Evolutionary conservation across 1,140 invertebrate species (phyloP).

Genomic region (Physella acuta): DNA sequence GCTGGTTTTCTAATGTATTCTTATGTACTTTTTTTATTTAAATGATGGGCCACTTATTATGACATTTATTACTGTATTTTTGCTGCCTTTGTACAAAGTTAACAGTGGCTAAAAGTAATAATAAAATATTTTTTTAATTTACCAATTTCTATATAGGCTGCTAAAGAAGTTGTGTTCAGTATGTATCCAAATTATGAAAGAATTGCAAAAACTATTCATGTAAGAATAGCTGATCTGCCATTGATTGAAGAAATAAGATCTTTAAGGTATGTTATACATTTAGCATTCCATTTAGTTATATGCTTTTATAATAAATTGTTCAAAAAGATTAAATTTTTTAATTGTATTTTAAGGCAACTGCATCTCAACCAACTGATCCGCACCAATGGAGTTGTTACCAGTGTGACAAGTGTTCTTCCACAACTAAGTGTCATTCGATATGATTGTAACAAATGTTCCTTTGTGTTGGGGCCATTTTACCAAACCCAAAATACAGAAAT

Average conservation of each 20-base stretch:
- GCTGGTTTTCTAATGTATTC: background rate
- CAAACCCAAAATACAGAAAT: slow-evolving; percentile 91
- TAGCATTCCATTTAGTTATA: background rate
- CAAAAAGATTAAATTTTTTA: no score
- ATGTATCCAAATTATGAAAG: slow-evolving; percentile 96
- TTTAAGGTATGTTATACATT: slow-evolving; percentile 68
- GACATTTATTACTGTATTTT: no score
- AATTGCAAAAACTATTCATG: slow-evolving; percentile 84
- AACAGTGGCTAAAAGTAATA: no score
- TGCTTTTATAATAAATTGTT: no score
- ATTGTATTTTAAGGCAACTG: no score
- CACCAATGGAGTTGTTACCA: slow-evolving; percentile 93
- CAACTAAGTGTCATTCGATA: slow-evolving; percentile 95
- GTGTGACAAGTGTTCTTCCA: slow-evolving; percentile 91
- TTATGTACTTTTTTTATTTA: slow-evolving; percentile 2
- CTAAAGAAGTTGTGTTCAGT: slow-evolving; percentile 88
- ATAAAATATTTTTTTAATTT: no score
- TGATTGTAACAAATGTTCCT: slow-evolving; percentile 95
- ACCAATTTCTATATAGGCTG: no score
- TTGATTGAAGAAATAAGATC: slow-evolving; percentile 94
- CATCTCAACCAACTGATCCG: slow-evolving; percentile 92
- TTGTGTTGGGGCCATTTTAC: slow-evolving; percentile 91
- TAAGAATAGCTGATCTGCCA: slow-evolving; percentile 91
- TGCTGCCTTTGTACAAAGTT: no score
- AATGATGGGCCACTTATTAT: no score